Evolutionary conservation across 2,113 vertebrate genomes (phyloP), one percentile per base, ranked within the genome.

Genomic region (Anarrhichthys ocellatus): DNA sequence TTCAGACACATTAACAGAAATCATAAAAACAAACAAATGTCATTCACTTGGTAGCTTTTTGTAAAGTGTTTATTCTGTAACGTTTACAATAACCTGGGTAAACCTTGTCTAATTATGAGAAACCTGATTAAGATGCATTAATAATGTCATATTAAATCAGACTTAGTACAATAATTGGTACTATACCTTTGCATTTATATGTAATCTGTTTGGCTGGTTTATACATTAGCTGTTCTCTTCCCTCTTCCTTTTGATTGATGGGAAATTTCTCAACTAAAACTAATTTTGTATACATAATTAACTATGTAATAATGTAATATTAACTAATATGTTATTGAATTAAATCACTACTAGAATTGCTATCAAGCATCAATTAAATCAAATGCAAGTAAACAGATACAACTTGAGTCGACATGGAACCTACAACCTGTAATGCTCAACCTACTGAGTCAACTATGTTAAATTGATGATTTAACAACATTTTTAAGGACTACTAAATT

Each of bases 251-350:
- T 48, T 58, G 44, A 54, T 66, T 61, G 27, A 65, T 73, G 18
- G 4, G 34, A 61, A 54, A 17, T 78, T 40, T 87, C 58, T 48
- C 56, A 83, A 38, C 63, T 70, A 50, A 79, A 71, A 80, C 27
- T 71, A 46, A 58, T 83, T 73, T 63, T 6, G 42, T 9, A 46
- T 56, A 17, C 18, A 15, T 8, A 64, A 38, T n/a, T n/a, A 65
- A 44, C 22, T 27, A 7, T 29, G 14, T 44, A 15, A 24, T 15
- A 17, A 44, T 27, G 17, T 34, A 34, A 34, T 34, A 34, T 34
- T 9, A 15, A 27, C 38, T 5, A 15, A 44, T 4, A 46, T 84
- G 44, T 63, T 75, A 6, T 74, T 29, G 9, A 62, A 69, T 83
- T 75, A 61, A 62, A 69, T 83, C 78, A 61, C 50, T 52, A 40